A percentile compares a stretch with the other conserved stretches of the same genome.
Conservation (phyloP, 2,888 invertebrate species). For the Smittia aterrima region DNA sequence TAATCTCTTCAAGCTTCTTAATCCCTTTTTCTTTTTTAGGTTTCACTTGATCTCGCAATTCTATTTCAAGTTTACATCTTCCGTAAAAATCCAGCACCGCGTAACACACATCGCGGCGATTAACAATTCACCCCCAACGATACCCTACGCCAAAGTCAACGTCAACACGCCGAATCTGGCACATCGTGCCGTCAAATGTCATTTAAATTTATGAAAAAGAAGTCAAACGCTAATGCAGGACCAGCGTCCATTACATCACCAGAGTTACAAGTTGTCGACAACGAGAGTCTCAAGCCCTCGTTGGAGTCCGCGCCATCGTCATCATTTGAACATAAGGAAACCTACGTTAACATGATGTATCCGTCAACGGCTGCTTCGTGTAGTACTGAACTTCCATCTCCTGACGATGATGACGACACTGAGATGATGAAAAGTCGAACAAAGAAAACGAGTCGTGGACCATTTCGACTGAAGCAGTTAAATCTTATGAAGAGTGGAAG, state of each 20-base stretch:
- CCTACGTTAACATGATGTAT: constrained; percentile 35
- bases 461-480: constrained; percentile 37
- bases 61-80: constrained; percentile 68
- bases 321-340: constrained; percentile 34
- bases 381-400: constrained; percentile 13
- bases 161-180: constrained; percentile 42
- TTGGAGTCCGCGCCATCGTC: constrained; percentile 22
- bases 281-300: constrained; percentile 38
- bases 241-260: neutral
- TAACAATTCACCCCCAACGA: constrained; percentile 61
- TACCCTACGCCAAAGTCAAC: constrained; percentile 48
- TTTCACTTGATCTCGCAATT: constrained; percentile 64
- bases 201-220: constrained; percentile 50
- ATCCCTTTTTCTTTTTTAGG: constrained; percentile 55
- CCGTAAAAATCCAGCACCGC: constrained; percentile 57
- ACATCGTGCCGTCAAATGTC: constrained; percentile 51
- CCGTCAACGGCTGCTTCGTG: neutral
- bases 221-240: constrained; percentile 35
- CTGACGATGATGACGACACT: constrained; percentile 33
- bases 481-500: constrained; percentile 28
- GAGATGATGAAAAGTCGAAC: constrained; percentile 30
- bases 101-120: constrained; percentile 62
- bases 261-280: constrained; percentile 28
- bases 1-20: neutral
- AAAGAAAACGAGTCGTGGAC: constrained; percentile 12